Evolutionary conservation across 2,888 invertebrate genomes (phyloP).

Genomic region (Dasysyrphus tricinctus): DNA sequence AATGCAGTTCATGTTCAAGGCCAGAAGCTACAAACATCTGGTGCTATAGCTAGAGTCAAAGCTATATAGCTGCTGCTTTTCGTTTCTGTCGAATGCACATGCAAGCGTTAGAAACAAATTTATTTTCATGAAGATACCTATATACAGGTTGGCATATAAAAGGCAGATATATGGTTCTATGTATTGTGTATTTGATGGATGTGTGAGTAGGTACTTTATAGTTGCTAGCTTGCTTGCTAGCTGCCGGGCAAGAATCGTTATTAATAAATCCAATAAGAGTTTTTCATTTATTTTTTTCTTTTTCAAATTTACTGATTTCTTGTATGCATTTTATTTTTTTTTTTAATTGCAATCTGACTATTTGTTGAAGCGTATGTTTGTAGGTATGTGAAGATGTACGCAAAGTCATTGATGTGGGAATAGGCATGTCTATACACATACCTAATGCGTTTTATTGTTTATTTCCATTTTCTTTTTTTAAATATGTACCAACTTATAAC

Average conservation of each 20-base stretch:
- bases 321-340: neutral
- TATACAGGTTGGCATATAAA: constrained; percentile 6
- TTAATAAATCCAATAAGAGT: constrained; percentile 68
- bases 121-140: neutral
- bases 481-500: neutral
- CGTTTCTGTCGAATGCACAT: constrained; percentile 56
- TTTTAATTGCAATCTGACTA: constrained; percentile 48
- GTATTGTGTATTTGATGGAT: constrained; percentile 22
- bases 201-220: constrained; percentile 44
- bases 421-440: neutral
- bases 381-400: neutral
- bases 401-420: constrained; percentile 9
- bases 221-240: constrained; percentile 41
- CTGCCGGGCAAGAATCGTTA: constrained; percentile 63
- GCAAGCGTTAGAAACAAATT: constrained; percentile 64
- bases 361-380: neutral
- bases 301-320: constrained; percentile 5
- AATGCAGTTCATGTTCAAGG: constrained; percentile 84
- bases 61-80: constrained; percentile 23
- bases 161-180: neutral
- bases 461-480: constrained; percentile 10
- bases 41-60: constrained; percentile 47
- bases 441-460: constrained; percentile 8
- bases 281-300: constrained; percentile 31
- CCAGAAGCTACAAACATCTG: constrained; percentile 77